Evolutionary conservation across 2,888 invertebrate genomes (phyloP).

Genomic region (Stenodema calcarata): DNA sequence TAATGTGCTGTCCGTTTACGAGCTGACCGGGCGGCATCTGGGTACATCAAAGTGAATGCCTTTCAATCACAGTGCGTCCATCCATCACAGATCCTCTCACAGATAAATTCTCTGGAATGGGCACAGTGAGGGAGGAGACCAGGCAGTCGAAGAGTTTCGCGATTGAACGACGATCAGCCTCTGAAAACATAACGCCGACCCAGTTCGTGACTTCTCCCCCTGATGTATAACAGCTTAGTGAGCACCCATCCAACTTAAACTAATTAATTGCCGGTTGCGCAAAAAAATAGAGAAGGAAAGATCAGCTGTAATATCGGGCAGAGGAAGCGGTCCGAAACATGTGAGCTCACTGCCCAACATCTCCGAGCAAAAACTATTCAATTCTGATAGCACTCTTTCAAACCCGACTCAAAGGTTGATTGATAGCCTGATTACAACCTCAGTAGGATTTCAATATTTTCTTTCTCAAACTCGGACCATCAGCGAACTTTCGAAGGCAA

Average conservation of each 20-base stretch:
- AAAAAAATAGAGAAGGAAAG: too few species aligned
- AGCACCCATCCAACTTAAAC: neutral
- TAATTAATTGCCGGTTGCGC: conserved; percentile 16
- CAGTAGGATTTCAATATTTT: too few species aligned
- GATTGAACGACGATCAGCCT: conserved; percentile 22
- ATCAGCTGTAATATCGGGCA: neutral
- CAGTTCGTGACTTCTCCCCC: conserved; percentile 27
- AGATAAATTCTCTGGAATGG: neutral
- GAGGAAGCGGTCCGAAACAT: neutral
- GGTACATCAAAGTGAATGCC: neutral
- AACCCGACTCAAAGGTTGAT: too few species aligned
- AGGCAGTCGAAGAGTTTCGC: neutral
- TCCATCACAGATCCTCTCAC: neutral
- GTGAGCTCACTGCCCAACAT: neutral
- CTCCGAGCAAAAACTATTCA: too few species aligned
- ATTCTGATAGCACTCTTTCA: too few species aligned
- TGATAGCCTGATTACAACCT: too few species aligned
- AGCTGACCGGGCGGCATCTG: neutral
- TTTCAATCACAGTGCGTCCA: neutral
- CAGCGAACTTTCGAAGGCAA: too few species aligned
- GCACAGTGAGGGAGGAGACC: neutral
- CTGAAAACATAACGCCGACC: conserved; percentile 31
- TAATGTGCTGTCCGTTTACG: neutral
- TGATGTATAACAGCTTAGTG: neutral
- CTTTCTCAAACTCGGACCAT: too few species aligned